Base-by-base conservation (phyloP, 2,113 vertebrate genomes). In the Climacteris rufus region DNA sequence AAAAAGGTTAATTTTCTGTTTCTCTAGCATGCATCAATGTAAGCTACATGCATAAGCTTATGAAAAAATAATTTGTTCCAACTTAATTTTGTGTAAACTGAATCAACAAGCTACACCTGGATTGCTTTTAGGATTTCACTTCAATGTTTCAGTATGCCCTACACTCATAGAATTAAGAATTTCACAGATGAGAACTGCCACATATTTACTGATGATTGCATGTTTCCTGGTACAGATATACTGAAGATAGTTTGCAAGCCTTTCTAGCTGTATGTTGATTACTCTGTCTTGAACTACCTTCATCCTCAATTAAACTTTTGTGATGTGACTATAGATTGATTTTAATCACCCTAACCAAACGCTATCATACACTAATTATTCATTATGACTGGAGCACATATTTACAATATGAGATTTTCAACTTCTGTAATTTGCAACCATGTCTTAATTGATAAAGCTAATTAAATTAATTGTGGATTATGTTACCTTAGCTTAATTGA, bases 381-480 rank as follows among this genome's bases (percentile, higher is more conserved):
- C 71, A 86, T 94, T 96, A 79, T 77, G 40, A 83, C 50, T 83
- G 17, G 72, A 81, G 13, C 2, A 1, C 71, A 74, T 78, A 56
- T 93, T 93, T 93, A 63, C 25, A 86, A 78, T 33, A 39, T 60
- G 56, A 90, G 42, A 87, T 90, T 79, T 93, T 93, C 71, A 89
- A 89, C 1, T 56, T 95, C 49, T 59, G 71, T 89, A 44, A 94
- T 93, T 97, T 94, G 69, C 37, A 89, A 49, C 63, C 89, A 74
- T 65, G 60, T 68, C 74, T 96, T 94, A 93, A 96, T 81, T 96
- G 87, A 70, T 76, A 78, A 80, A 78, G 44, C 86, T 96, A 95
- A 97, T 94, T 90, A 83, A 94, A 97, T 96, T 95, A 95, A 81
- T 94, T 91, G 79, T 63, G 53, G 80, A 93, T 95, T 96, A 96